Base-by-base conservation (phyloP, 2,888 invertebrate genomes). In the Spilosoma lubricipeda region DNA sequence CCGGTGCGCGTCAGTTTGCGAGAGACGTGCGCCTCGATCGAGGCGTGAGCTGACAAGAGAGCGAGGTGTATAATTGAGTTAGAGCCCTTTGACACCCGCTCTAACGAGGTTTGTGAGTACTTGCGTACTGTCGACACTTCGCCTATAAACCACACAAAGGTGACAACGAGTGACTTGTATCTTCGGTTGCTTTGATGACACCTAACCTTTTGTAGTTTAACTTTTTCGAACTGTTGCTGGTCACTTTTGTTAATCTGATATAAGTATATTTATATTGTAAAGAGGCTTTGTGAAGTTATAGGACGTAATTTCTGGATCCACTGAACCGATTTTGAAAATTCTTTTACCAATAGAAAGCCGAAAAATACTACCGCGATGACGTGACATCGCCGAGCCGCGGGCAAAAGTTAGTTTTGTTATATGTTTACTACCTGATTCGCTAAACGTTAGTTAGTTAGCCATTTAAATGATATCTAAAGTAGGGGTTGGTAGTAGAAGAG, bases 11-110 rank as follows among this genome's bases (percentile, higher is more conserved):
- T 69, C 70, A 56, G 59, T 59, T 33, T 33, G 68, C 70, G 30
- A 66, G 70, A n/a, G 70, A 74, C 65, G 52, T 69, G 72, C 36
- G 65, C 71, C 36, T 39, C 75, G 73, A 65, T 76, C 59, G 69
- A 66, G 73, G 81, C 67, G 68, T 76, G 81, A 80, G 82, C 71
- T 74, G 77, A 79, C 79, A 79, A 82, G 84, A 82, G 88, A 86
- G 88, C 88, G 88, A 93, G 91, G 93, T 92, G 92, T 91, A 91
- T 95, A 95, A 95, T 95, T 93, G 91, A 93, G 94, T 95, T 94
- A 94, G 88, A 90, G 92, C 92, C 93, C 95, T 95, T 94, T 94
- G 95, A 94, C 94, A 91, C 93, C 92, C 92, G 91, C 88, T 90
- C 87, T 95, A 95, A 95, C 94, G 91, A 95, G 93, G 94, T 95